Evolutionary conservation across 2,113 vertebrate genomes (phyloP).

Genomic region (Laterallus jamaicensis): DNA sequence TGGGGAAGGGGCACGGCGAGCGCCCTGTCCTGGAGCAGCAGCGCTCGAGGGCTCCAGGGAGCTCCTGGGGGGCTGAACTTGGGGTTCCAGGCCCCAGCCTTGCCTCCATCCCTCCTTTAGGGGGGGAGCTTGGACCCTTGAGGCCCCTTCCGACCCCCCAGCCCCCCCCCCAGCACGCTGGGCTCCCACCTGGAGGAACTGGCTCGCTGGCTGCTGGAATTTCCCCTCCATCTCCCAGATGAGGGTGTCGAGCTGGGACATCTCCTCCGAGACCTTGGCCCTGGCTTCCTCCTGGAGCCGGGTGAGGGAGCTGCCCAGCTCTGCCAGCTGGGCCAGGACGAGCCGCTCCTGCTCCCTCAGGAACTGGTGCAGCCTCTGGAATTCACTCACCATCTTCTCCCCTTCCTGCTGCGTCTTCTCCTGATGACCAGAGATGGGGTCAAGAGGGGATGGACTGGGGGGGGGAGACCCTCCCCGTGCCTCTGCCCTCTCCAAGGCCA

Average conservation of each 20-base stretch:
- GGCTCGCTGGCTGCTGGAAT: background rate
- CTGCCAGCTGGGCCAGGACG: background rate
- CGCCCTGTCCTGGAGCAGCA: too few relatives aligned
- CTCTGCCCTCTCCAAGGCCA: rapidly evolving
- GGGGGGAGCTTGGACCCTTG: too few relatives aligned
- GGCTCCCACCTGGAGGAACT: background rate
- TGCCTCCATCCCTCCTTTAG: background rate
- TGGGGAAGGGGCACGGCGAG: background rate
- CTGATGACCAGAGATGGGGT: background rate
- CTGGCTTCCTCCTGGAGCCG: background rate
- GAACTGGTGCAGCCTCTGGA: background rate
- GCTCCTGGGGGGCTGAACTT: background rate
- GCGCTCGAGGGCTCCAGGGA: background rate
- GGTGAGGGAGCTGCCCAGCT: background rate
- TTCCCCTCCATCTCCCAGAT: conserved; percentile 33
- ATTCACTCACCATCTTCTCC: background rate
- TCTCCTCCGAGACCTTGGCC: background rate
- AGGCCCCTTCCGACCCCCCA: too few relatives aligned
- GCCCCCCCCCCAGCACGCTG: background rate
- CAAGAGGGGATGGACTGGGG: background rate
- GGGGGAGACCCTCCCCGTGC: too few relatives aligned
- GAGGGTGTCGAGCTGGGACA: background rate
- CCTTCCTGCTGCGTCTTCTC: background rate
- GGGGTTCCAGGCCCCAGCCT: background rate
- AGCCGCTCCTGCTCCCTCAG: background rate